These are phyloP conservation scores for Micrasema minimum DNA, from an alignment of 1,140 invertebrate genomes.

Conservation along the genomic window DNA sequence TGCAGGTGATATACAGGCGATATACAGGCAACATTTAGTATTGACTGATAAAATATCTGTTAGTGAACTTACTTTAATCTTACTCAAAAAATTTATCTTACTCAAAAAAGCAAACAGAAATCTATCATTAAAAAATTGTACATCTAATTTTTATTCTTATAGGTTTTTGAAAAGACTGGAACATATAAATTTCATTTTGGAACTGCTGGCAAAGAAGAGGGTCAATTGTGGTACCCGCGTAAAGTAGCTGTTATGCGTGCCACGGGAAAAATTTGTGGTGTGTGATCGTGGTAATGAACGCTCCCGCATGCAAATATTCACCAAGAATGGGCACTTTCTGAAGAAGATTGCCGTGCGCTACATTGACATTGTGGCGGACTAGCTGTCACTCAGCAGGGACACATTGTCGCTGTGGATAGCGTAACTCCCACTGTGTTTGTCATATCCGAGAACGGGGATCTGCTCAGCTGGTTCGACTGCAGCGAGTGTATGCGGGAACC, in stretches of 20 bases:
- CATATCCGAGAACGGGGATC: slow-evolving; percentile 88
- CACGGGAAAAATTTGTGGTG: slow-evolving; percentile 91
- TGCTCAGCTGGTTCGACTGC: slow-evolving; percentile 96
- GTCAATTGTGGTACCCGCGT: slow-evolving; percentile 95
- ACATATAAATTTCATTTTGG: slow-evolving; percentile 91
- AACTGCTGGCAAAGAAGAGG: slow-evolving; percentile 91
- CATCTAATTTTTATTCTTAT: too few relatives aligned
- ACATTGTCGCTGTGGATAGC: slow-evolving; percentile 97
- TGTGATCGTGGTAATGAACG: slow-evolving; percentile 96
- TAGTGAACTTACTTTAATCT: too few relatives aligned
- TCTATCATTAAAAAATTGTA: too few relatives aligned
- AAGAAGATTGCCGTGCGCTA: slow-evolving; percentile 93
- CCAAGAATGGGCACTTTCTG: slow-evolving; percentile 86
- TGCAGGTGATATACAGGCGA: too few relatives aligned
- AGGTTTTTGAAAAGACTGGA: slow-evolving; percentile 92
- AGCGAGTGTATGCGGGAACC: slow-evolving; percentile 97
- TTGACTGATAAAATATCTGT: too few relatives aligned
- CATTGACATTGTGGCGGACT: slow-evolving; percentile 98
- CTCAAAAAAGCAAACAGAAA: too few relatives aligned
- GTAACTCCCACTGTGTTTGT: slow-evolving; percentile 97
- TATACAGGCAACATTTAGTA: too few relatives aligned
- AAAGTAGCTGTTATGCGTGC: slow-evolving; percentile 93
- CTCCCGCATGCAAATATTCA: slow-evolving; percentile 96
- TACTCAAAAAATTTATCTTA: too few relatives aligned
- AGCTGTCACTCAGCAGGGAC: slow-evolving; percentile 87